Evolutionary conservation across 2,113 vertebrate genomes (phyloP).

Genomic region (Ochotona curzoniae): DNA sequence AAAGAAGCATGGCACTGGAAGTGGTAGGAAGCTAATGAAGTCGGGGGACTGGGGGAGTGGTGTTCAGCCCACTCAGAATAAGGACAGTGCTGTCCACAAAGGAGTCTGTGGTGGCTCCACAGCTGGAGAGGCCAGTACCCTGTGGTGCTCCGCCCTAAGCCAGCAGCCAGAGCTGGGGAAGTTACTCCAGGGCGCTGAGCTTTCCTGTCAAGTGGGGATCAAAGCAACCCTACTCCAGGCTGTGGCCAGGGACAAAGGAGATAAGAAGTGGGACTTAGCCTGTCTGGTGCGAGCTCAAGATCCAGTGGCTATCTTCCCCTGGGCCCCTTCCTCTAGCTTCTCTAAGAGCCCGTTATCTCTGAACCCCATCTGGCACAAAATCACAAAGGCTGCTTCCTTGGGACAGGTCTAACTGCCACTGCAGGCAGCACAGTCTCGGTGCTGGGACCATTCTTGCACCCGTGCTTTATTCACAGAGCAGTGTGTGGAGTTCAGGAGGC

Average conservation of each 20-base stretch:
- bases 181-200: neutral
- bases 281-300: neutral
- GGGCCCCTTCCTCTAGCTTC: conserved; percentile 23
- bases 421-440: neutral
- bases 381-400: conserved; percentile 23
- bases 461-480: neutral
- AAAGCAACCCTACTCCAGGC: neutral
- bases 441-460: neutral
- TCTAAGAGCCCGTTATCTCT: neutral
- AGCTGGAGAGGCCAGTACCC: accelerated
- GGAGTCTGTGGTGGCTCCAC: neutral
- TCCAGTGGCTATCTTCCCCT: neutral
- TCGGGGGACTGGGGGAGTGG: no score
- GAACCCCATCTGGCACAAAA: neutral
- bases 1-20: no score
- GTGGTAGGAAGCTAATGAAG: no score
- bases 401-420: neutral
- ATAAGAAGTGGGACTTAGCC: neutral
- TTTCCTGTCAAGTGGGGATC: neutral
- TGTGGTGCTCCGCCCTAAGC: neutral
- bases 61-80: no score
- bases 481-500: neutral
- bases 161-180: neutral
- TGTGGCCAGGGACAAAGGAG: conserved; percentile 4
- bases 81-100: neutral